phyloP scores from a whole-genome alignment of 2,113 vertebrate species.

The Accipiter virgatus region DNA sequence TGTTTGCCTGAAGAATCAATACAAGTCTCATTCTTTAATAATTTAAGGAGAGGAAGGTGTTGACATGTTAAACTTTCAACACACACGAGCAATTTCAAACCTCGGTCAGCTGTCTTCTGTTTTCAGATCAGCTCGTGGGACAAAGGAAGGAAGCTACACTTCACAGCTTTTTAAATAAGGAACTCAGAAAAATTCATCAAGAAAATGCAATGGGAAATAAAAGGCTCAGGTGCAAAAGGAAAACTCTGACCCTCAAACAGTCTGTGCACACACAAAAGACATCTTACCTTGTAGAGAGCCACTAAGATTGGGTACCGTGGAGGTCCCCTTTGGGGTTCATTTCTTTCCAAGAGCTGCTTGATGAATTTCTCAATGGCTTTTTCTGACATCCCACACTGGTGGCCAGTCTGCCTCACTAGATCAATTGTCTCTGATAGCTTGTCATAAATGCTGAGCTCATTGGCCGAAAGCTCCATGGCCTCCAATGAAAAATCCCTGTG shows the following conservation, averaged over 20 bases:
- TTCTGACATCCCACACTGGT: constrained; percentile 95
- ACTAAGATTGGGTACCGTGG: constrained; percentile 84
- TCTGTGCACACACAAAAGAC: neutral
- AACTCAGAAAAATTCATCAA: neutral
- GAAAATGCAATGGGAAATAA: neutral
- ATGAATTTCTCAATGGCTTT: constrained; percentile 94
- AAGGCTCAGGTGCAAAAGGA: neutral
- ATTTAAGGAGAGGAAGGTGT: neutral
- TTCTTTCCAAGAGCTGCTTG: constrained; percentile 91
- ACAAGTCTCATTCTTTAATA: neutral
- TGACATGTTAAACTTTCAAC: neutral
- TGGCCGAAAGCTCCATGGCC: constrained; percentile 87
- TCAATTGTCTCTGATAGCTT: constrained; percentile 93
- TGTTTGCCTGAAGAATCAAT: neutral
- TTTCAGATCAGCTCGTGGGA: neutral
- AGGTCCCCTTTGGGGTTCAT: constrained; percentile 86
- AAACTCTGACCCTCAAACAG: neutral
- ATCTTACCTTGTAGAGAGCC: constrained; percentile 81
- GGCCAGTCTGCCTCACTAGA: constrained; percentile 91
- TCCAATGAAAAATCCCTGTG: constrained; percentile 51
- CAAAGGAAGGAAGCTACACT: neutral
- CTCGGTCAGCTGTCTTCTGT: neutral
- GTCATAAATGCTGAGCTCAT: constrained; percentile 93
- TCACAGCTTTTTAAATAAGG: neutral
- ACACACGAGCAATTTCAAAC: neutral